phyloP scores from a whole-genome alignment of 2,113 vertebrate species.

The Cariama cristata region DNA sequence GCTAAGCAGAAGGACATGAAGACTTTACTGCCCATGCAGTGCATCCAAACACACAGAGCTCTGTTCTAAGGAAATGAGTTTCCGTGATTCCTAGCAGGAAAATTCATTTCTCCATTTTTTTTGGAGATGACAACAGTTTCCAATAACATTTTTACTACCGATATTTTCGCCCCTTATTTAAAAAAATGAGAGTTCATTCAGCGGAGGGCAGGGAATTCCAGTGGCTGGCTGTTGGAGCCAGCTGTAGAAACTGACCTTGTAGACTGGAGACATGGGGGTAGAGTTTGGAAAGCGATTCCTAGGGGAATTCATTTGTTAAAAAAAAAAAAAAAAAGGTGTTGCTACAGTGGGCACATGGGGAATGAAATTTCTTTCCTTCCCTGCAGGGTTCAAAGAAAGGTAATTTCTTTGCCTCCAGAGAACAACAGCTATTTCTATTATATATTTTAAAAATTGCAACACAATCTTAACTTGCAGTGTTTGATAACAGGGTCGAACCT shows the following conservation, averaged over 20 bases:
- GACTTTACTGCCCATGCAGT: slow-evolving; percentile 56
- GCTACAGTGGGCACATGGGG: background rate
- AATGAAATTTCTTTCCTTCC: background rate
- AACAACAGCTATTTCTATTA: background rate
- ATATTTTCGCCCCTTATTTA: slow-evolving; percentile 51
- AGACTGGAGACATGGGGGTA: background rate
- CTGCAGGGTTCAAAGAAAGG: background rate
- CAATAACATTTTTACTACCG: slow-evolving; percentile 38
- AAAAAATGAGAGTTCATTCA: background rate
- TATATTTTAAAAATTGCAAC: background rate
- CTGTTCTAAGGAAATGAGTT: slow-evolving; percentile 68
- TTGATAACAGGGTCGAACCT: background rate
- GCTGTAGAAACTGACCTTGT: background rate
- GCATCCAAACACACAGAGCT: slow-evolving; percentile 62
- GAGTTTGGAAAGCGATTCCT: background rate
- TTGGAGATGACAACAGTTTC: slow-evolving; percentile 72
- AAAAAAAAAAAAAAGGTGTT: background rate
- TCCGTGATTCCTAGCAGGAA: slow-evolving; percentile 78
- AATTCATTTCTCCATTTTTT: slow-evolving; percentile 80
- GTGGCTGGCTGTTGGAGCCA: background rate
- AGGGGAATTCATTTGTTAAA: background rate
- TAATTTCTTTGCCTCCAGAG: background rate
- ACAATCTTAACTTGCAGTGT: background rate
- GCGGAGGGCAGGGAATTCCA: background rate
- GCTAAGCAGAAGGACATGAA: slow-evolving; percentile 68